These are phyloP conservation scores for Alosa alosa DNA, from an alignment of 2,113 vertebrate species.

Conservation along the genomic window DNA sequence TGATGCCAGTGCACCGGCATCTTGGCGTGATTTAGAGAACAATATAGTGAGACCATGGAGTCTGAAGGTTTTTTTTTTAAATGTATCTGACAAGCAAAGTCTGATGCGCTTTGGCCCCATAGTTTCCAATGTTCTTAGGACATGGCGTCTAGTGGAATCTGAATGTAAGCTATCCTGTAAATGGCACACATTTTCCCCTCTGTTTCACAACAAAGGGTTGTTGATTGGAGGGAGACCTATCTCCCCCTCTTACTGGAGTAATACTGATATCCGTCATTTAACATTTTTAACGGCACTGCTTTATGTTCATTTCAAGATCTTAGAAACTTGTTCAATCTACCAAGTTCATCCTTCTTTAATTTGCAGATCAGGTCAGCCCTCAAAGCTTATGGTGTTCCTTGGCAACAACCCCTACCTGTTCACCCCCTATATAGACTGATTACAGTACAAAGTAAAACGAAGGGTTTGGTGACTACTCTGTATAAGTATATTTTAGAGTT, in stretches of 20 bases:
- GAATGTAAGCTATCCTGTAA: neutral
- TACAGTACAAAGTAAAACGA: neutral
- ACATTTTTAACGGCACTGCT: too few species aligned
- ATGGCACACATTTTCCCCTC: conserved; percentile 19
- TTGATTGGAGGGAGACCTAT: conserved; percentile 22
- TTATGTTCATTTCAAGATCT: too few species aligned
- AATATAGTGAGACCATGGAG: neutral
- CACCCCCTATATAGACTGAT: neutral
- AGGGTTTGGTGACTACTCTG: neutral
- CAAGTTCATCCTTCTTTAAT: too few species aligned
- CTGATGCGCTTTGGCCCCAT: conserved; percentile 1
- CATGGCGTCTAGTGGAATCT: neutral
- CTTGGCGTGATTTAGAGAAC: neutral
- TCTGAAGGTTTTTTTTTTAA: neutral
- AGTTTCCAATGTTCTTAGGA: neutral
- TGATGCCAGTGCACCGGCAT: neutral
- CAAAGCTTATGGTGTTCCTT: too few species aligned
- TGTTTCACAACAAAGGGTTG: neutral
- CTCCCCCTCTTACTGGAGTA: neutral
- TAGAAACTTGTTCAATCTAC: too few species aligned
- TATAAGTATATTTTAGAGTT: neutral
- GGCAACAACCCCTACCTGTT: neutral
- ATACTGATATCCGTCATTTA: neutral
- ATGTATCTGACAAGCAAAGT: neutral
- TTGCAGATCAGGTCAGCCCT: too few species aligned